phyloP scores from a whole-genome alignment of 1,140 invertebrate species.

The Lepidurus arcticus region DNA sequence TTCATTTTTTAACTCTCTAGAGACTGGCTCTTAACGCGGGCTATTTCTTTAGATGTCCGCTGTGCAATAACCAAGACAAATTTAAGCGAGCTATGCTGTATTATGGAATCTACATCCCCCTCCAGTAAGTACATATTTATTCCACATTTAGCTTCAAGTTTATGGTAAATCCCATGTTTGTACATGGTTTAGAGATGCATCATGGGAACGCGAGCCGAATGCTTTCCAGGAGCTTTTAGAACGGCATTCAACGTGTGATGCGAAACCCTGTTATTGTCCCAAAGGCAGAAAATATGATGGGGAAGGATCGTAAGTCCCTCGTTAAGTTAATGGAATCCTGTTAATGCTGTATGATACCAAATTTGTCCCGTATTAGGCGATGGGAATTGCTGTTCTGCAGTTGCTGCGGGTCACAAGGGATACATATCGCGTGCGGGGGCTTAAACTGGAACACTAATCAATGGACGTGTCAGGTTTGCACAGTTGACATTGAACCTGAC shows the following conservation, averaged over 20 bases:
- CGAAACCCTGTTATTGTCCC: slow-evolving; percentile 52
- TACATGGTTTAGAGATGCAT: slow-evolving; percentile 49
- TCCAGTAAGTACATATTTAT: slow-evolving; percentile 44
- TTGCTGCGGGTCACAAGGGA: slow-evolving; percentile 54
- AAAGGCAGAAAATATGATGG: slow-evolving; percentile 50
- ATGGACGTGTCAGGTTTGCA: slow-evolving; percentile 33
- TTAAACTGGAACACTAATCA: slow-evolving; percentile 26
- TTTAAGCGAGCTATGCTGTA: slow-evolving; percentile 56
- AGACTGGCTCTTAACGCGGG: slow-evolving; percentile 57
- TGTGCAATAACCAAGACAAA: slow-evolving; percentile 57
- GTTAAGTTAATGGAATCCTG: slow-evolving; percentile 29
- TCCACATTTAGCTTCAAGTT: not conserved
- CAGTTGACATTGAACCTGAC: not conserved
- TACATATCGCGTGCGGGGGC: slow-evolving; percentile 49
- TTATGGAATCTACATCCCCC: slow-evolving; percentile 59
- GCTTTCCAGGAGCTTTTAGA: slow-evolving; percentile 56
- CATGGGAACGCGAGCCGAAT: slow-evolving; percentile 61
- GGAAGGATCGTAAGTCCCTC: slow-evolving; percentile 47
- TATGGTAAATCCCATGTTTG: not conserved
- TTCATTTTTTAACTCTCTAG: slow-evolving; percentile 43
- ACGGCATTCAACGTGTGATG: slow-evolving; percentile 55
- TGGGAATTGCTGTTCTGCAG: slow-evolving; percentile 54
- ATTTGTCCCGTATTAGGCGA: slow-evolving; percentile 44
- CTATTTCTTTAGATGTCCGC: slow-evolving; percentile 63
- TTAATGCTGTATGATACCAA: slow-evolving; percentile 30